Percentiles rank a stretch among this genome's conserved stretches.
These are phyloP conservation scores for Phengaris arion DNA, from an alignment of 2,888 invertebrate genomes.

Conservation along the genomic window DNA sequence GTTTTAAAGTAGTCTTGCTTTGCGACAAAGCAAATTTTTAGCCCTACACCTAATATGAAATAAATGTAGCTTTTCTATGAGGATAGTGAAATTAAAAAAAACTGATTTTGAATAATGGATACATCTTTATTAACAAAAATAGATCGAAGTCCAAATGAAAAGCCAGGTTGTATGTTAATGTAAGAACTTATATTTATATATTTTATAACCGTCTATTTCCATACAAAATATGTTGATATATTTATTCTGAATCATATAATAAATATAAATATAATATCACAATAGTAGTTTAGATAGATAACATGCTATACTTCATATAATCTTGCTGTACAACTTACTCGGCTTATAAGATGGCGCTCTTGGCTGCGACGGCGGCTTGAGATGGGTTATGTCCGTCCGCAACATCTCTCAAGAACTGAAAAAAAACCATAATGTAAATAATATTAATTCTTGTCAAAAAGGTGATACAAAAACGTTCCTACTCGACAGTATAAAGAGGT, in stretches of 20 bases:
- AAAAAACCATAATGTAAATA: constrained; percentile 1
- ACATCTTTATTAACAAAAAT: constrained; percentile 62
- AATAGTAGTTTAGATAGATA: constrained; percentile 31
- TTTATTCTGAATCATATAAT: constrained; percentile 20
- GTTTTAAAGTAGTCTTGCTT: too few relatives aligned
- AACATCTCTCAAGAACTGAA: constrained; percentile 52
- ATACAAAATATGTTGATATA: not conserved
- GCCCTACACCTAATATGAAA: too few relatives aligned
- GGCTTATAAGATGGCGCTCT: constrained; percentile 45
- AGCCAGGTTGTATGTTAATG: constrained; percentile 54
- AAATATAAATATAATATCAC: constrained; percentile 26
- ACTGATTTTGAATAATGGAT: constrained; percentile 44
- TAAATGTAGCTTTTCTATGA: too few relatives aligned
- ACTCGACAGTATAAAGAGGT: too few relatives aligned
- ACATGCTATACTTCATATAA: constrained; percentile 31
- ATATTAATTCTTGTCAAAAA: too few relatives aligned
- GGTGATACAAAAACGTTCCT: too few relatives aligned
- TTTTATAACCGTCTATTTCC: constrained; percentile 41
- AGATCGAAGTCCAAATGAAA: constrained; percentile 52
- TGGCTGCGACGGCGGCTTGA: constrained; percentile 43
- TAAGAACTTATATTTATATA: constrained; percentile 64
- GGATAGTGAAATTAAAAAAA: not conserved
- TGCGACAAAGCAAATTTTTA: too few relatives aligned
- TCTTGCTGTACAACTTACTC: constrained; percentile 34
- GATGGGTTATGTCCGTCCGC: constrained; percentile 45